phyloP scores from a whole-genome alignment of 1,140 invertebrate species.

The Drosophila miranda region DNA sequence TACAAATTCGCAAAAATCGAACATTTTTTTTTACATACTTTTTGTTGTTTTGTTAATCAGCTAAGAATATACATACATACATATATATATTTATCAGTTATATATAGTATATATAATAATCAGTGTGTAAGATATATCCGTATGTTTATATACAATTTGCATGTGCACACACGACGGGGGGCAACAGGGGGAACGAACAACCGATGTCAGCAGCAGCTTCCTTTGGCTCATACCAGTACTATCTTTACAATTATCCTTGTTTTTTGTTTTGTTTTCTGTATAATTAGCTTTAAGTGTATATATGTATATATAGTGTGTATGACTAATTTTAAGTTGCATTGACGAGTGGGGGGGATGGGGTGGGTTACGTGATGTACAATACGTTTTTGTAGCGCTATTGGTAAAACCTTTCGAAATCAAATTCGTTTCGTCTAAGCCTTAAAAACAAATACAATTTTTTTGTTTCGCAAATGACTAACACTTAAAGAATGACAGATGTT shows the following conservation, averaged over 20 bases:
- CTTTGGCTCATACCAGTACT: constrained; percentile 37
- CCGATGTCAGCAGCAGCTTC: constrained; percentile 47
- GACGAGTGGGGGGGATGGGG: constrained; percentile 35
- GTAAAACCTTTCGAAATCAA: constrained; percentile 22
- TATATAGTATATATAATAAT: constrained; percentile 29
- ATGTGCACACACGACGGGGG: constrained; percentile 57
- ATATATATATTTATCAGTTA: constrained; percentile 32
- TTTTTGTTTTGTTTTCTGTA: constrained; percentile 11
- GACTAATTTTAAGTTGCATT: constrained; percentile 62
- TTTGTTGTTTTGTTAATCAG: constrained; percentile 28
- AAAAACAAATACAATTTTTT: constrained; percentile 30
- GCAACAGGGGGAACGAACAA: constrained; percentile 42
- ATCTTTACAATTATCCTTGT: constrained; percentile 50
- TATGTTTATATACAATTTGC: constrained; percentile 55
- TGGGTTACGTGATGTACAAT: constrained; percentile 52
- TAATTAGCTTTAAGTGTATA: constrained; percentile 5
- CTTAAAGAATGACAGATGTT: constrained; percentile 9
- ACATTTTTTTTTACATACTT: constrained; percentile 7
- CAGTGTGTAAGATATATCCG: constrained; percentile 25
- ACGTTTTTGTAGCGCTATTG: constrained; percentile 44
- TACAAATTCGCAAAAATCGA: constrained; percentile 44
- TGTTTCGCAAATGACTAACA: constrained; percentile 15
- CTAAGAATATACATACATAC: constrained; percentile 12
- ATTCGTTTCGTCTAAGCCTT: constrained; percentile 36
- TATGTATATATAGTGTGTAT: constrained; percentile 41